Conservation (phyloP, 2,113 vertebrate genomes). For the Phodopus roborovskii region DNA sequence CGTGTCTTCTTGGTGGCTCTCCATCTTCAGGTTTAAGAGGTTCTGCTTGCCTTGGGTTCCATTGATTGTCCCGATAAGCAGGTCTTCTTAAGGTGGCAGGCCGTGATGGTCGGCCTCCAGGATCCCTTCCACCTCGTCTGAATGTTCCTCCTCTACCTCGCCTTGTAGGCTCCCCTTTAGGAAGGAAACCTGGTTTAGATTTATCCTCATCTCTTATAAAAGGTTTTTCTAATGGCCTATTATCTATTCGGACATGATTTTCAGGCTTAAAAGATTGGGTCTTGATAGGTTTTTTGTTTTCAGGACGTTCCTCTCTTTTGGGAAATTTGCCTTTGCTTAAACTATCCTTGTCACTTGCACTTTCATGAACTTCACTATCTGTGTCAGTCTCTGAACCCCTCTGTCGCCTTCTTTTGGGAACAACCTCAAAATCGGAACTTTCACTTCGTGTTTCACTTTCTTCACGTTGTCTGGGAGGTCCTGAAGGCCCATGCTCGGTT, state of each 20-base stretch:
- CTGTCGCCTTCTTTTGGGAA: conserved; percentile 95
- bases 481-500: conserved; percentile 86
- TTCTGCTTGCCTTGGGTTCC: conserved; percentile 95
- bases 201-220: conserved; percentile 89
- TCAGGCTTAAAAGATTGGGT: conserved; percentile 86
- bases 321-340: conserved; percentile 91
- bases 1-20: conserved; percentile 86
- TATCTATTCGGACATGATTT: conserved; percentile 84
- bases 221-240: conserved; percentile 84
- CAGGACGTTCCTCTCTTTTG: conserved; percentile 87
- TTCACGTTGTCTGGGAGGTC: conserved; percentile 92
- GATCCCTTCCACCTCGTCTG: conserved; percentile 92
- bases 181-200: conserved; percentile 95
- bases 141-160: conserved; percentile 95
- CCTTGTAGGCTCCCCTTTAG: conserved; percentile 95
- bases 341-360: conserved; percentile 96
- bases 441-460: conserved; percentile 99
- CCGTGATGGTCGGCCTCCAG: conserved; percentile 89
- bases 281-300: conserved; percentile 86
- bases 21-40: conserved; percentile 87
- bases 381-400: conserved; percentile 97
- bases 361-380: conserved; percentile 97
- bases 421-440: conserved; percentile 97
- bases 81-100: conserved; percentile 91
- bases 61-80: conserved; percentile 92